Conservation (phyloP, 2,113 vertebrate genomes). For the Hemibates koningsi region DNA sequence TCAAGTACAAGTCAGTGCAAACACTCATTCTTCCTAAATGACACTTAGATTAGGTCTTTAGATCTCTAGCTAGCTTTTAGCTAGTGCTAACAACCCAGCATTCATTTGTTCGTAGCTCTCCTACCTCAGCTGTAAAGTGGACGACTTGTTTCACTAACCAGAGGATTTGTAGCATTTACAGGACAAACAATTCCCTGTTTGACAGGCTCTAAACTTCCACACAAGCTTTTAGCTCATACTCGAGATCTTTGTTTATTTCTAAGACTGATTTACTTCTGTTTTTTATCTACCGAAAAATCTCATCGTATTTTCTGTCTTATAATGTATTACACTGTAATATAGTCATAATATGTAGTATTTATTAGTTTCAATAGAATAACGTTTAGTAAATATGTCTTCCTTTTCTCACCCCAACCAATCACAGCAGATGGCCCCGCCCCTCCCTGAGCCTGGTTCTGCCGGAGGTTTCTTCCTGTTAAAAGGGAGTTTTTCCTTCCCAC, state of each 20-base stretch:
- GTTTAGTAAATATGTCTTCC: not conserved
- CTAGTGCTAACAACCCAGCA: not conserved
- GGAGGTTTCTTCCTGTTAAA: too few species aligned
- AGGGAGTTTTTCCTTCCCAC: too few species aligned
- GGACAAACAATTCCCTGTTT: not conserved
- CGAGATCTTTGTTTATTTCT: not conserved
- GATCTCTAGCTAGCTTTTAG: not conserved
- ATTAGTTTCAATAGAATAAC: not conserved
- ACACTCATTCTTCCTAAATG: not conserved
- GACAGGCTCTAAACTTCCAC: not conserved
- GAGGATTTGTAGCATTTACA: not conserved
- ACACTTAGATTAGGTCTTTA: not conserved
- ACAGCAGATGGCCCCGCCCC: too few species aligned
- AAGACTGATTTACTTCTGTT: not conserved
- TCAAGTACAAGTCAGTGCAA: not conserved
- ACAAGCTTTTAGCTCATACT: not conserved
- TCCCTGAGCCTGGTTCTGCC: too few species aligned
- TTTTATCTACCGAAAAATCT: not conserved
- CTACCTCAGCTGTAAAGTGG: not conserved
- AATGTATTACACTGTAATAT: fast-evolving
- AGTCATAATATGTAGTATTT: not conserved
- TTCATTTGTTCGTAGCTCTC: fast-evolving
- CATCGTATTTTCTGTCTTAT: fast-evolving
- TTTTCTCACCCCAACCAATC: too few species aligned
- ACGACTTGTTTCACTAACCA: not conserved